These are phyloP conservation scores for Sclerurus mexicanus DNA, from an alignment of 2,113 vertebrate species.

Conservation along the genomic window DNA sequence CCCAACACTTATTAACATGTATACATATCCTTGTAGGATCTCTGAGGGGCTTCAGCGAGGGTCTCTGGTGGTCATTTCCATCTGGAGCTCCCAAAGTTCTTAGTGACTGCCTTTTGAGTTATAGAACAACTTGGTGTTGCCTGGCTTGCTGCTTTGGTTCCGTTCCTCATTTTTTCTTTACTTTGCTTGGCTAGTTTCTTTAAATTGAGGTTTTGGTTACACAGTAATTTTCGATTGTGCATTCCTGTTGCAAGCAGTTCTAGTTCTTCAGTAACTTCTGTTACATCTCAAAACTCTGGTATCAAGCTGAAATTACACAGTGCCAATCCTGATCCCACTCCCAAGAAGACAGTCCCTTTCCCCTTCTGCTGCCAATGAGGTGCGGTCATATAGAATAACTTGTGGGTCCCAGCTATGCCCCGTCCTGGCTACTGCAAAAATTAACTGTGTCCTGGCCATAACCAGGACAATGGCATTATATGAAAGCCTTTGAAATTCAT, in stretches of 20 bases:
- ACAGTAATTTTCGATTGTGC: background rate
- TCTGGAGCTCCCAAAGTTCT: background rate
- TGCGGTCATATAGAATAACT: background rate
- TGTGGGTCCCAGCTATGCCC: background rate
- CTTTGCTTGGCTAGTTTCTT: background rate
- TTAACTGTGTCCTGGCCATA: background rate
- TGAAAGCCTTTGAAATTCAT: background rate
- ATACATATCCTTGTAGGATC: background rate
- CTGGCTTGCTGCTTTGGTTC: background rate
- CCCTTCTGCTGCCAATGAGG: too few relatives aligned
- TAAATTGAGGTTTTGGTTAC: background rate
- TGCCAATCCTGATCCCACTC: background rate
- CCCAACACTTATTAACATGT: background rate
- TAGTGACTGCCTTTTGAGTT: background rate
- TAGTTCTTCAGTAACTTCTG: background rate
- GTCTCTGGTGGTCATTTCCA: background rate
- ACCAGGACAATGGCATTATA: background rate
- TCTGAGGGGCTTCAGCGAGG: background rate
- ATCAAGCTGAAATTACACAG: background rate
- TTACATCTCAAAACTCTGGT: background rate
- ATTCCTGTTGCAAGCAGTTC: background rate
- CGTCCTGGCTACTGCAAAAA: background rate
- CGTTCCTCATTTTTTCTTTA: background rate
- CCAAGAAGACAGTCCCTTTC: too few relatives aligned
- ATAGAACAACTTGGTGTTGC: background rate